These are phyloP conservation scores for Drosophila nigromelanica DNA, from an alignment of 1,140 invertebrate species.

Conservation along the genomic window DNA sequence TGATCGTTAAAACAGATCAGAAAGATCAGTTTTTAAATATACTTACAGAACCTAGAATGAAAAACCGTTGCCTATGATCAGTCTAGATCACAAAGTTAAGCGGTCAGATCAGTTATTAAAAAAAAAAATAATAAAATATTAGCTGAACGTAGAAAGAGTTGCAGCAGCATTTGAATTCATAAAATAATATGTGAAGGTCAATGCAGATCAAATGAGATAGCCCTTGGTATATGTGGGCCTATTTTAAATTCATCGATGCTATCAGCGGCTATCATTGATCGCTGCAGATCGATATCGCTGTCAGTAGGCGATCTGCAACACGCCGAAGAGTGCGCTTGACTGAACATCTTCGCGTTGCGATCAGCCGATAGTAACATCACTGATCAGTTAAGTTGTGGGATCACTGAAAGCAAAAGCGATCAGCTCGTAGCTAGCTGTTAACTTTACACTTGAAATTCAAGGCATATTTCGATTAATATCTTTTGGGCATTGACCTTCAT, in stretches of 20 bases:
- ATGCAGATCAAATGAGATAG: not conserved
- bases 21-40: no score
- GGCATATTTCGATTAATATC: slow-evolving; percentile 17
- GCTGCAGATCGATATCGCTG: no score
- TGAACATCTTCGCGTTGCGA: no score
- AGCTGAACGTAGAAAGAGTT: not conserved
- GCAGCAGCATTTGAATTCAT: not conserved
- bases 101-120: no score
- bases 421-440: slow-evolving; percentile 8
- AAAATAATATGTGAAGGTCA: not conserved
- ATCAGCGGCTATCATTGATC: no score
- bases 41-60: no score
- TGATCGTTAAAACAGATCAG: no score
- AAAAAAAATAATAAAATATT: not conserved
- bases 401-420: slow-evolving; percentile 3
- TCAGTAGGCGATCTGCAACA: not conserved
- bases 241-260: no score
- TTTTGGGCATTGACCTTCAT: slow-evolving; percentile 29
- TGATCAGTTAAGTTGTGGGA: not conserved
- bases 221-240: no score
- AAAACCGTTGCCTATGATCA: no score
- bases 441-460: slow-evolving; percentile 9
- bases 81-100: no score
- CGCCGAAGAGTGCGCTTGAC: not conserved
- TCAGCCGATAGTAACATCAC: no score